These are phyloP conservation scores for Sisor rabdophorus DNA, from an alignment of 2,113 vertebrate species.

Conservation along the genomic window DNA sequence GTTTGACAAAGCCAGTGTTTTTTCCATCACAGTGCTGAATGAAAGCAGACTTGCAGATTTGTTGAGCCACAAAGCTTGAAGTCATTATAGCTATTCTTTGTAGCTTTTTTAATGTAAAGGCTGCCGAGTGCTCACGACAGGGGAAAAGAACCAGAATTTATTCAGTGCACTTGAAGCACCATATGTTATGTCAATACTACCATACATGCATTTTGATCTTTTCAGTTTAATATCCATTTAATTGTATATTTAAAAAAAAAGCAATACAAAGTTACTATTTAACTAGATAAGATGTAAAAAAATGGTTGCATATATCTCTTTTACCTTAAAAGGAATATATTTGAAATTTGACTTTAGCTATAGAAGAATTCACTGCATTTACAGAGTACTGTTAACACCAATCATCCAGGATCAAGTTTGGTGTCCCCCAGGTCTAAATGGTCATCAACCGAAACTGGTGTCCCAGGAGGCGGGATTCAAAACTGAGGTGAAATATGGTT, in stretches of 20 bases:
- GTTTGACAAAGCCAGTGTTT: constrained; percentile 4
- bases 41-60: constrained; percentile 8
- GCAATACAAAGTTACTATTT: neutral
- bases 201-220: neutral
- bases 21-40: constrained; percentile 15
- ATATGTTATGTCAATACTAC: constrained; percentile 1
- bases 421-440: neutral
- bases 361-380: constrained; percentile 14
- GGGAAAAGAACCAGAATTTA: neutral
- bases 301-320: neutral
- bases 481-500: no score
- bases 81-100: constrained; percentile 16
- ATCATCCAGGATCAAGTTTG: neutral
- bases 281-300: neutral
- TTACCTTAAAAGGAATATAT: constrained; percentile 23
- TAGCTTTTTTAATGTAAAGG: neutral
- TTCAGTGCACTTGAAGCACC: neutral
- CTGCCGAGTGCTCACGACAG: constrained; percentile 3
- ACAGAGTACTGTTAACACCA: constrained; percentile 2
- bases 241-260: no score
- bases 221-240: neutral
- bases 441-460: no score
- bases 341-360: neutral
- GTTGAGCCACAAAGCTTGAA: constrained; percentile 23
- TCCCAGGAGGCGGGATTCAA: no score